phyloP scores from a whole-genome alignment of 2,113 vertebrate genomes.

The Thunnus thynnus region DNA sequence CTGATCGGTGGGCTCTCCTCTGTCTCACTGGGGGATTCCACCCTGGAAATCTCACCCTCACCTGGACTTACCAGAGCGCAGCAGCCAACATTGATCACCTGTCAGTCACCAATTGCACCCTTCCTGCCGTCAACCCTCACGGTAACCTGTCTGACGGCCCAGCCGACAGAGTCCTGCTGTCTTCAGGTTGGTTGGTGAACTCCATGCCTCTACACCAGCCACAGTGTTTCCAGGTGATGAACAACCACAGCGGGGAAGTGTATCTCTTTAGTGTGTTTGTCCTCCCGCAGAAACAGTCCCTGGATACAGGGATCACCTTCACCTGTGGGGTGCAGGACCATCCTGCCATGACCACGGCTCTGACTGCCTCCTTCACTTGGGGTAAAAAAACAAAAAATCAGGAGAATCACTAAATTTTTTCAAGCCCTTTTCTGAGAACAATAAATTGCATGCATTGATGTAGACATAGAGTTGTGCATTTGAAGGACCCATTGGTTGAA shows the following conservation, averaged over 20 bases:
- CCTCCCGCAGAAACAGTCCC: slow-evolving; percentile 45
- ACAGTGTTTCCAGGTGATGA: slow-evolving; percentile 57
- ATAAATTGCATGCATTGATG: no score
- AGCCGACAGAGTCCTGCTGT: slow-evolving; percentile 30
- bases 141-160: slow-evolving; percentile 19
- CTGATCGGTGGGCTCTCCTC: slow-evolving; percentile 47
- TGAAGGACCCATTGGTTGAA: neutral
- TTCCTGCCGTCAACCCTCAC: slow-evolving; percentile 30
- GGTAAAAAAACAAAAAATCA: slow-evolving; percentile 47
- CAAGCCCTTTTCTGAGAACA: neutral
- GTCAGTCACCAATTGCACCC: slow-evolving; percentile 62
- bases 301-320: slow-evolving; percentile 51
- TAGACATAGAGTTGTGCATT: no score
- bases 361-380: slow-evolving; percentile 64
- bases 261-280: slow-evolving; percentile 57
- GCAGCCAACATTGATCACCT: slow-evolving; percentile 46
- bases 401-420: neutral
- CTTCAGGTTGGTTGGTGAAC: slow-evolving; percentile 42
- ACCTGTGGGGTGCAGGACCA: slow-evolving; percentile 67
- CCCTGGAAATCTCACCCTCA: slow-evolving; percentile 61
- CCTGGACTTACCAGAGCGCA: slow-evolving; percentile 62
- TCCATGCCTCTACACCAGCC: neutral
- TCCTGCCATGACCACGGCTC: slow-evolving; percentile 39
- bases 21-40: slow-evolving; percentile 74
- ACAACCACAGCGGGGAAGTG: slow-evolving; percentile 44